Evolutionary conservation across 2,113 vertebrate species (phyloP), one percentile per base, ranked within the genome.

Genomic region (Hypocryptadius cinnamomeus): DNA sequence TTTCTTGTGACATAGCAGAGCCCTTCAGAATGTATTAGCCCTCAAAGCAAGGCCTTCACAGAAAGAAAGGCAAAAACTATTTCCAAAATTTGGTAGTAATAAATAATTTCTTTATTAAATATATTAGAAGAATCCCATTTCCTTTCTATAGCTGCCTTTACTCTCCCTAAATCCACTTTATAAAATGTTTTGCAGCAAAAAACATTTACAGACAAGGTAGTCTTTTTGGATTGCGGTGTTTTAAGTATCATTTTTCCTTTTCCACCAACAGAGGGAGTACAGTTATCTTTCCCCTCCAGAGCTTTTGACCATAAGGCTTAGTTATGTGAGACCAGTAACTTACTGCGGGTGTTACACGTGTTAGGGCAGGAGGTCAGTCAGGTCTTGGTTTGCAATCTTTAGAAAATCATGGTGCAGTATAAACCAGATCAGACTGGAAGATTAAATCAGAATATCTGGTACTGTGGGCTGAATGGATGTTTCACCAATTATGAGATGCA

Each of bases 261-360:
- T 93, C 73, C 14, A 65, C 85, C 94, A 90, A 96, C 40, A 96
- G 95, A 96, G 96, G 96, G 92, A 94, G 93, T 81, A 57, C 63
- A 74, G 33, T 42, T 45, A 22, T 54, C n/a, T 90, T 83, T 92
- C 85, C 68, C 93, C 76, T 88, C n/a, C 28, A 13, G 28, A 92
- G 65, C 15, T 80, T 85, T 84, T 85, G 71, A 47, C 47, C 76
- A 45, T 56, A 40, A 72, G 25, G 8, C 14, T 92, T 79, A 65
- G 39, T 51, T 93, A 48, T 8, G 28, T 20, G 60, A 95, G 72
- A 86, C 68, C 40, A 71, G 48, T 51, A 83, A 68, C 11, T 85
- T 91, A 3, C 33, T 30, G 22, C 35, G 57, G 64, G 21, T 33
- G 64, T 86, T 84, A 31, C 33, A 69, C 0, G 0, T 33, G 9